Percentiles rank a stretch among this genome's conserved stretches.
phyloP scores from a whole-genome alignment of 2,797 vertebrate genomes.

The Parauchenoglanis punctatus region DNA sequence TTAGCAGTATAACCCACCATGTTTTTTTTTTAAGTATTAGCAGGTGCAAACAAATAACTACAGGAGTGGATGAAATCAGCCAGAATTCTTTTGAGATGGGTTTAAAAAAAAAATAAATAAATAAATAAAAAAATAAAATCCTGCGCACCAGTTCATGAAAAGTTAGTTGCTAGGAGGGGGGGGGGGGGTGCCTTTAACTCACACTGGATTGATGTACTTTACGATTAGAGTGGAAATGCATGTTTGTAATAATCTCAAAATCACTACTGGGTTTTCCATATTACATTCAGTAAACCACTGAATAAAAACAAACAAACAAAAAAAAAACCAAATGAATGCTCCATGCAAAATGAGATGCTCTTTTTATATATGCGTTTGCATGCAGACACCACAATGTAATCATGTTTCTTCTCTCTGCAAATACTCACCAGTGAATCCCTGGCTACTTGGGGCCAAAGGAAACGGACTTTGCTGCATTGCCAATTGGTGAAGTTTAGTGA shows the following conservation, averaged over 20 bases:
- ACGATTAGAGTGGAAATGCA: not conserved
- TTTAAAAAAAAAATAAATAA: not conserved
- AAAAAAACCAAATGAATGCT: not conserved
- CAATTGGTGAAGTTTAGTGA: slow-evolving; percentile 99
- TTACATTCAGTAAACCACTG: not conserved
- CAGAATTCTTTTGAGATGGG: not conserved
- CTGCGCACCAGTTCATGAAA: too few relatives aligned
- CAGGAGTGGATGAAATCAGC: not conserved
- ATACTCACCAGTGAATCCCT: slow-evolving; percentile 93
- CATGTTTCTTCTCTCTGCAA: not conserved
- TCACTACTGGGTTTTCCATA: not conserved
- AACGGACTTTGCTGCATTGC: slow-evolving; percentile 99
- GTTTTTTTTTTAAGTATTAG: not conserved
- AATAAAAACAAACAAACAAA: not conserved
- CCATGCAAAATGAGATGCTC: not conserved
- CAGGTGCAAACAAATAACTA: not conserved
- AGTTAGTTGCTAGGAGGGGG: too few relatives aligned
- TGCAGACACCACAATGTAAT: not conserved
- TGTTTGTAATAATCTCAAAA: not conserved
- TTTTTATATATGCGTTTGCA: not conserved
- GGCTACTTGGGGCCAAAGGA: slow-evolving; percentile 90
- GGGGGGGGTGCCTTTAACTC: too few relatives aligned
- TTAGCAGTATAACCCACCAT: not conserved
- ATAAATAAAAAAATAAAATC: too few relatives aligned
- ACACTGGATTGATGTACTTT: too few relatives aligned